Evolutionary conservation across 1,140 invertebrate species (phyloP).

Genomic region (Calosoma granatense): DNA sequence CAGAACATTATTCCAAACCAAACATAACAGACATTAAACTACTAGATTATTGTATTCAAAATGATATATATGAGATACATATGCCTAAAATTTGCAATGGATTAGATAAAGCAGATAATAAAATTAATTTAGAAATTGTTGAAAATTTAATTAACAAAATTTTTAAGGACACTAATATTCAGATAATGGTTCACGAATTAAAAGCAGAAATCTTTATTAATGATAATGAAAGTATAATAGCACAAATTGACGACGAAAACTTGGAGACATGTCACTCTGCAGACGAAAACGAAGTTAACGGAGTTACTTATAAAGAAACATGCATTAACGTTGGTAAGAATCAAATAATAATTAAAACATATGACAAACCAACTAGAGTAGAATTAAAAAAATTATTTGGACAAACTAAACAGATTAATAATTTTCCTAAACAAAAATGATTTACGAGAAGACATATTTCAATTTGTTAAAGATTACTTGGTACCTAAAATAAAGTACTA

Average conservation of each 20-base stretch:
- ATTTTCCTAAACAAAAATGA: slow-evolving; percentile 16
- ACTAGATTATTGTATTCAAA: not conserved
- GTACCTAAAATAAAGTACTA: too few relatives aligned
- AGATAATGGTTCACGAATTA: not conserved
- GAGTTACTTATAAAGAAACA: not conserved
- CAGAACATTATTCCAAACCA: too few relatives aligned
- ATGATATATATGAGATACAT: not conserved
- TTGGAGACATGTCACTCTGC: too few relatives aligned
- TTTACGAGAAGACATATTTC: slow-evolving; percentile 7
- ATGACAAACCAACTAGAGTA: too few relatives aligned
- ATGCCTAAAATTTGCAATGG: not conserved
- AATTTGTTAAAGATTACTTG: slow-evolving; percentile 12
- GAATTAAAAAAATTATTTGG: too few relatives aligned
- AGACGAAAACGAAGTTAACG: not conserved
- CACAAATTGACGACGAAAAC: too few relatives aligned
- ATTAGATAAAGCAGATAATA: not conserved
- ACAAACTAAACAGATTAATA: slow-evolving; percentile 13
- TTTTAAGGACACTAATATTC: not conserved
- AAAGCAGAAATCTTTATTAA: not conserved
- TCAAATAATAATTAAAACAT: slow-evolving; percentile 12
- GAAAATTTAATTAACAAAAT: not conserved
- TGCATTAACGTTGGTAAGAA: slow-evolving; percentile 14
- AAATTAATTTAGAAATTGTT: not conserved
- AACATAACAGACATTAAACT: too few relatives aligned
- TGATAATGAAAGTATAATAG: too few relatives aligned